phyloP scores from a whole-genome alignment of 2,888 invertebrate genomes.

The Conistra vaccinii region DNA sequence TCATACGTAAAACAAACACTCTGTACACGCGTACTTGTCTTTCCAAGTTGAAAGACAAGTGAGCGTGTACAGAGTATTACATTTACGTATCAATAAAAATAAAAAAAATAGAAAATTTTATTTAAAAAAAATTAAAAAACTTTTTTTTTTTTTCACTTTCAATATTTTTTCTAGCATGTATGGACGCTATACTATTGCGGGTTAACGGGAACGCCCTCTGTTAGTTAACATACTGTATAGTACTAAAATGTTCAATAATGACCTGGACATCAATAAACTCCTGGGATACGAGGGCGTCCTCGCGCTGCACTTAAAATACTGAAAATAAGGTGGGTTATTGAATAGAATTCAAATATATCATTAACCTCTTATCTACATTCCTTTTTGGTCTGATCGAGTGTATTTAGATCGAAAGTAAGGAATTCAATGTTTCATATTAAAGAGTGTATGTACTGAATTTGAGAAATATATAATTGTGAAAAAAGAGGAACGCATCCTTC shows the following conservation, averaged over 20 bases:
- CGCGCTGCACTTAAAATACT: background rate
- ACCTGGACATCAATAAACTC: background rate
- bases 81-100: too few species aligned
- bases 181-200: too few species aligned
- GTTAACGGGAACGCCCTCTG: too few species aligned
- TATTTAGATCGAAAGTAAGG: background rate
- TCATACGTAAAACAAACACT: too few species aligned
- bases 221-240: too few species aligned
- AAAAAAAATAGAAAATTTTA: too few species aligned
- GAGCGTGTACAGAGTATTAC: too few species aligned
- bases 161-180: too few species aligned
- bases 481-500: constrained; percentile 20
- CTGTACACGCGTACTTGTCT: too few species aligned
- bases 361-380: background rate
- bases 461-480: constrained; percentile 10
- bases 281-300: background rate
- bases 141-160: too few species aligned
- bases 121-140: too few species aligned
- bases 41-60: too few species aligned
- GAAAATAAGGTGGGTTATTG: background rate
- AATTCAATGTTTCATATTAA: background rate
- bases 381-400: background rate
- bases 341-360: background rate
- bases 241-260: background rate
- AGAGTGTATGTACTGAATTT: constrained; percentile 7